Evolutionary conservation across 2,113 vertebrate genomes (phyloP).

Genomic region (Pterocles burchelli): DNA sequence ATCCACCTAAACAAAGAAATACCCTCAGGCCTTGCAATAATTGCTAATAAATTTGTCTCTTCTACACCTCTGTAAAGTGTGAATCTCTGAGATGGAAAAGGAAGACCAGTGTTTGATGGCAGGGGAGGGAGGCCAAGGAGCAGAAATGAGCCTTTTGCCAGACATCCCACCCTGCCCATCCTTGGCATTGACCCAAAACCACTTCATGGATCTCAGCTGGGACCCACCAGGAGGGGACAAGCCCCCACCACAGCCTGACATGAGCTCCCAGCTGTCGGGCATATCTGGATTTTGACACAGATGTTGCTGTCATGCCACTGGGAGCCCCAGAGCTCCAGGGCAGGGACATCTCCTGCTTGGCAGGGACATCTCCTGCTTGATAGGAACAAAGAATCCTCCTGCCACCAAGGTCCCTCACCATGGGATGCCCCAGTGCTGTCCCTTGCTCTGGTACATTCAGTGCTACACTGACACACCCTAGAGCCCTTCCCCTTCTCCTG

Average conservation of each 20-base stretch:
- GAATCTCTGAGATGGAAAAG: not conserved
- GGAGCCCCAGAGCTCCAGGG: not conserved
- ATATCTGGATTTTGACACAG: not conserved
- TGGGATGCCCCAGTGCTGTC: not conserved
- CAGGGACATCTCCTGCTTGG: not conserved
- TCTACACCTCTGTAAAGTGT: not conserved
- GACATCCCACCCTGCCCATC: not conserved
- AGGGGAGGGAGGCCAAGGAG: not conserved
- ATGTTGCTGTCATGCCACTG: not conserved
- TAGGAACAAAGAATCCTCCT: not conserved
- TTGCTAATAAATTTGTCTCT: not conserved
- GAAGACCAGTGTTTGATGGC: not conserved
- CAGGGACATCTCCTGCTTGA: not conserved
- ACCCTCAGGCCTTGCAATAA: not conserved
- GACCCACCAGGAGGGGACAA: not conserved
- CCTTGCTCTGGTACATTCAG: not conserved
- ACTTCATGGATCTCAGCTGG: not conserved
- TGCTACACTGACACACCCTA: not conserved
- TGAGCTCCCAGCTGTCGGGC: not conserved
- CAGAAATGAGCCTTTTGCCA: not conserved
- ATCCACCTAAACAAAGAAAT: not conserved
- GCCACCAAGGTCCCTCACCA: accelerated
- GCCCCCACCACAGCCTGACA: accelerated
- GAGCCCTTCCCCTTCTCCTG: not conserved
- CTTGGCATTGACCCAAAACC: not conserved